phyloP scores from a whole-genome alignment of 2,888 invertebrate species.

The Apodemia mormo region DNA sequence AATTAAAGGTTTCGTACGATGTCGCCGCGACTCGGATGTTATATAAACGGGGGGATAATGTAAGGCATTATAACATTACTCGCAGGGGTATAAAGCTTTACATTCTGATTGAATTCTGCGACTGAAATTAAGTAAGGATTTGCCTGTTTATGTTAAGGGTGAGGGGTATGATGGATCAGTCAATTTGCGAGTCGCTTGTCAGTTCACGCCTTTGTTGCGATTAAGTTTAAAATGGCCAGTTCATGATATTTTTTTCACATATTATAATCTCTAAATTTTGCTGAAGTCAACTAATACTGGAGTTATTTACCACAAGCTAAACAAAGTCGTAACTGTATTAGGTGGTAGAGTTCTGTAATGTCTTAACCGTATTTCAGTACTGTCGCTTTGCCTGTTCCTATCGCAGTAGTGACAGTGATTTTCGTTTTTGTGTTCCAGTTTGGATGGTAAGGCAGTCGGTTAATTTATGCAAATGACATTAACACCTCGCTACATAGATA shows the following conservation, averaged over 20 bases:
- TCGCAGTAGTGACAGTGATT: no score
- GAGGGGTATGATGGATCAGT: constrained; percentile 71
- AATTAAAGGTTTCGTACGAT: constrained; percentile 77
- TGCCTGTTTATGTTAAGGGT: constrained; percentile 75
- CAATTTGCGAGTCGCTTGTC: constrained; percentile 65
- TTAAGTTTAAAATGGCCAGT: constrained; percentile 21
- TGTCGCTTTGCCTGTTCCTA: no score
- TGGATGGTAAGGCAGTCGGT: no score
- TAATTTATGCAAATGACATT: no score
- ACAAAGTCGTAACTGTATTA: no score
- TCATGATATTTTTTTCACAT: not conserved
- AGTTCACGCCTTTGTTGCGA: constrained; percentile 59
- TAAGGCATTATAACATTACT: constrained; percentile 78
- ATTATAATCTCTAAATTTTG: not conserved
- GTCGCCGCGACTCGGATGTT: constrained; percentile 63
- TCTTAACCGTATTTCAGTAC: no score
- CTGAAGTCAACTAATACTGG: not conserved
- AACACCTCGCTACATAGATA: no score
- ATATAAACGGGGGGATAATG: constrained; percentile 68
- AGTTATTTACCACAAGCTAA: no score
- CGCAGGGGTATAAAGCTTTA: constrained; percentile 74
- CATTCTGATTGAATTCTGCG: constrained; percentile 80
- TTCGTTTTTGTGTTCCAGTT: no score
- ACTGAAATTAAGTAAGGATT: constrained; percentile 82
- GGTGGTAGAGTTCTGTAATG: no score